Evolutionary conservation across 2,888 invertebrate species (phyloP).

Genomic region (Eupithecia vulgata): DNA sequence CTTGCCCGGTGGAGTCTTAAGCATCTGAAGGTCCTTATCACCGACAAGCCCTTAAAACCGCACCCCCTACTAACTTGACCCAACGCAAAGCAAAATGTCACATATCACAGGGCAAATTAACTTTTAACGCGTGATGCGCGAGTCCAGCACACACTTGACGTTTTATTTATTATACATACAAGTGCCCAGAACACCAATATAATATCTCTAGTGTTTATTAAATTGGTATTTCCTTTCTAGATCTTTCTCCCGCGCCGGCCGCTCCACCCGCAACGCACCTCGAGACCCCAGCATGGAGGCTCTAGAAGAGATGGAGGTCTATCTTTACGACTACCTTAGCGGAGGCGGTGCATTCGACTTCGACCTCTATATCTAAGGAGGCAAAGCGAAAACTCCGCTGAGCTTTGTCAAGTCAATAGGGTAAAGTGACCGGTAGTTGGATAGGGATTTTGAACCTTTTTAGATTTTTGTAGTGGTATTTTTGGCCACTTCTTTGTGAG

Average conservation of each 20-base stretch:
- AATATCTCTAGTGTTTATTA: neutral
- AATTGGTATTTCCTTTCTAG: conserved; percentile 43
- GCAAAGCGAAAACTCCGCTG: conserved; percentile 21
- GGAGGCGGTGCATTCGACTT: conserved; percentile 84
- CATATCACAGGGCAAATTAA: too few relatives aligned
- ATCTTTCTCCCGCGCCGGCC: conserved; percentile 77
- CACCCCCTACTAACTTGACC: too few relatives aligned
- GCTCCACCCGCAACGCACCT: conserved; percentile 72
- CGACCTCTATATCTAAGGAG: conserved; percentile 74
- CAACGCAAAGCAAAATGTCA: too few relatives aligned
- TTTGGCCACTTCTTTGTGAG: neutral
- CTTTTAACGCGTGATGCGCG: too few relatives aligned
- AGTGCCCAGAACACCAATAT: too few relatives aligned
- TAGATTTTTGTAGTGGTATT: neutral
- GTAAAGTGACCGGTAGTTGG: neutral
- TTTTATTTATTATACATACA: too few relatives aligned
- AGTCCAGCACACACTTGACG: too few relatives aligned
- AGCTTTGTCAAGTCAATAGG: conserved; percentile 17
- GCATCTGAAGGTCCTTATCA: too few relatives aligned
- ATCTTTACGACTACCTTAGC: conserved; percentile 86
- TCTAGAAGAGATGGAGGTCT: conserved; percentile 83
- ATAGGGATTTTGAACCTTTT: neutral
- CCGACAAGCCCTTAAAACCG: too few relatives aligned
- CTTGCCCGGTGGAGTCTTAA: too few relatives aligned
- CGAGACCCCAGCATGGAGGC: conserved; percentile 76